Conservation (phyloP, 1,140 invertebrate genomes). For the Nasonia longicornis region DNA sequence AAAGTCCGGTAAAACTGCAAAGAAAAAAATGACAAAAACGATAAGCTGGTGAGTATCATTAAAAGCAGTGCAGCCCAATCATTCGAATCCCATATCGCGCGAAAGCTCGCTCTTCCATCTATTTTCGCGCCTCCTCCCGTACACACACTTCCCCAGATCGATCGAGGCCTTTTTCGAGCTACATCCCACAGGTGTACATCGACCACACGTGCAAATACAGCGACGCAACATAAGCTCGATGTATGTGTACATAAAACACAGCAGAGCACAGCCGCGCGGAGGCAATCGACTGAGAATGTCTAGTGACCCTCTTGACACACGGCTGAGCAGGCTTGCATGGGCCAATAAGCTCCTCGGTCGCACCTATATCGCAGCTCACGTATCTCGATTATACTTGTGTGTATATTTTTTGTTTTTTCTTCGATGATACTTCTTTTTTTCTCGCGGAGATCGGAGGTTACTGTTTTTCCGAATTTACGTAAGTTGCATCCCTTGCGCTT, state of each 20-base stretch:
- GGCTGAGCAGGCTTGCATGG: constrained; percentile 64
- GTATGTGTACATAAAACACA: neutral
- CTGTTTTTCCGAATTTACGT: neutral
- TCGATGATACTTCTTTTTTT: too few relatives aligned
- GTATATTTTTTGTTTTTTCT: neutral
- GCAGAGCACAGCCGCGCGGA: neutral
- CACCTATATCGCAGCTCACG: neutral
- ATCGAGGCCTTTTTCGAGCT: constrained; percentile 21
- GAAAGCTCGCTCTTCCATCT: neutral
- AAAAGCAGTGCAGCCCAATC: neutral
- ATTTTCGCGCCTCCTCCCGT: constrained; percentile 16
- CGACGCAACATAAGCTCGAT: neutral
- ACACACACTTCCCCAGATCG: neutral
- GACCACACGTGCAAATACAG: too few relatives aligned
- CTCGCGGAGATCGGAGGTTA: neutral
- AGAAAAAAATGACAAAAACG: constrained; percentile 36
- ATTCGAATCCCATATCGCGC: neutral
- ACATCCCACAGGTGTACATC: neutral
- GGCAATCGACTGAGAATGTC: constrained; percentile 67
- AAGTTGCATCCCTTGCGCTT: too few relatives aligned
- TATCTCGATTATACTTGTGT: neutral
- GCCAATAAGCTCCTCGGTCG: constrained; percentile 55
- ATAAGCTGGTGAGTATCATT: neutral
- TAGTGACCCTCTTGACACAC: constrained; percentile 68
- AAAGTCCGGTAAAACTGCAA: constrained; percentile 92